A percentile compares a stretch with the other conserved stretches of the same genome.
Evolutionary conservation across 2,888 invertebrate species (phyloP).

Genomic region (Petrolisthes cinctipes): DNA sequence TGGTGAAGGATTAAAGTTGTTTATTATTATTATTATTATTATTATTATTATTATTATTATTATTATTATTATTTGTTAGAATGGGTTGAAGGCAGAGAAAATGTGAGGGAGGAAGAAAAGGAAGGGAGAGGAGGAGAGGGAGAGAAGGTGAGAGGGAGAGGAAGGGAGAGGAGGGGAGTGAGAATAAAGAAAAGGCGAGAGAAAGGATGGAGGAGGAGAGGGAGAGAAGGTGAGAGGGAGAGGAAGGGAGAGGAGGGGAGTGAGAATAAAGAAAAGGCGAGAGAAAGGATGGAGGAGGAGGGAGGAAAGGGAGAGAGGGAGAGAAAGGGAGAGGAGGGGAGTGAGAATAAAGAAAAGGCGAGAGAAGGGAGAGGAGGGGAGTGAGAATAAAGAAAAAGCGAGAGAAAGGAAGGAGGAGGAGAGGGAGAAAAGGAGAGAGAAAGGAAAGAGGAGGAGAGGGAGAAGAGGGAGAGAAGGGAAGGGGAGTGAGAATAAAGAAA

Average conservation of each 20-base stretch:
- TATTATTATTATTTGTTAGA: conserved; percentile 13
- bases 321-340: neutral
- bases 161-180: neutral
- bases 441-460: neutral
- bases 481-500: no score
- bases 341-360: no score
- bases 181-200: neutral
- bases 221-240: neutral
- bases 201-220: no score
- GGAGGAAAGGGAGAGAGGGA: neutral
- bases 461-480: neutral
- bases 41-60: conserved; percentile 27
- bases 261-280: neutral
- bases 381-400: neutral
- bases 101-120: neutral
- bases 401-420: neutral
- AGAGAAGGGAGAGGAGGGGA: neutral
- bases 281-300: neutral
- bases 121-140: neutral
- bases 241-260: neutral
- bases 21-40: neutral
- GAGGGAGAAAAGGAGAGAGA: neutral
- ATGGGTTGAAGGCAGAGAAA: neutral
- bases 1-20: neutral
- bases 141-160: neutral